Base-by-base conservation (phyloP, 2,888 invertebrate species). In the Byasa hedistus region DNA sequence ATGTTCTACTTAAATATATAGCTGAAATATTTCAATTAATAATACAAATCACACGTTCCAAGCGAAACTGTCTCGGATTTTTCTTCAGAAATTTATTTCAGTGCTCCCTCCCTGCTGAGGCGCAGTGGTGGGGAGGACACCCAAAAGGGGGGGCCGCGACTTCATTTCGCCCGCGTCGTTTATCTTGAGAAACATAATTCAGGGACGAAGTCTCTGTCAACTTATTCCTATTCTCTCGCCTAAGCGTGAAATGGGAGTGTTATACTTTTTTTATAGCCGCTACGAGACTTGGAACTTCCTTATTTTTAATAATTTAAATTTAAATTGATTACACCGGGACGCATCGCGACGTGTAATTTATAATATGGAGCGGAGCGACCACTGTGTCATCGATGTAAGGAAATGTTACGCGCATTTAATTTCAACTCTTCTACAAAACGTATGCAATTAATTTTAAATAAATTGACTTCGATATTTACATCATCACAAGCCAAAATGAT, bases 91-190 rank as follows among this genome's bases (percentile, higher is more conserved):
- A 91, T 91, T 91, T 91, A 91, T 91, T 85, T 87, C 77, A 83
- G 76, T 82, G 80, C 80, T 75, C 81, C 85, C 83, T 82, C 83
- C 76, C 80, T 82, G 19, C n/a, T 7, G 82, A 84, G 85, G 83
- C 78, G 80, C 78, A 79, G 79, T 72, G 59, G 67, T 54, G 61
- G 66, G 69, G 71, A 62, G 68, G 60, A 66, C 66, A 52, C 61
- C 65, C 52, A 73, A 74, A 76, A 72, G 72, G 76, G 81, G 82
- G 85, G 91, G 88, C 83, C 83, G 93, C 93, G 94, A 94, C 94
- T 94, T 94, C 94, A 94, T 94, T 94, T 94, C 93, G 94, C 93
- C 93, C 92, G 91, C 92, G 93, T 93, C 94, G 94, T 94, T 94
- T 94, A 94, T 94, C 94, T 94, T 94, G 91, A 93, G 92, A 89